Conservation (phyloP, 2,888 invertebrate genomes). For the Syritta pipiens region DNA sequence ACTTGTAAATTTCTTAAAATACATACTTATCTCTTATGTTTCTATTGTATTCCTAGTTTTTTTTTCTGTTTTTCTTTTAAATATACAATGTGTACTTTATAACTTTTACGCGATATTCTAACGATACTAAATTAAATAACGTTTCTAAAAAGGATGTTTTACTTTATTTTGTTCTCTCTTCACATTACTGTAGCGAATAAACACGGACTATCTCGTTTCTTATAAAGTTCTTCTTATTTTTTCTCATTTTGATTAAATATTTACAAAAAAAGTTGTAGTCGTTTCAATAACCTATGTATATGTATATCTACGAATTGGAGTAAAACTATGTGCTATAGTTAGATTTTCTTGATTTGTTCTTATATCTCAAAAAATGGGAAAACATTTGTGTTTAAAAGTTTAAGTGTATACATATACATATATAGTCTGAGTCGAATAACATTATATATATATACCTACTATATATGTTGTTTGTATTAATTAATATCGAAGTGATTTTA, state of each 20-base stretch:
- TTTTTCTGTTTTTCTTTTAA: conserved; percentile 14
- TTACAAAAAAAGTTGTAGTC: conserved; percentile 35
- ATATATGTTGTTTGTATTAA: conserved; percentile 2
- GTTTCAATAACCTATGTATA: neutral
- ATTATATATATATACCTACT: conserved; percentile 43
- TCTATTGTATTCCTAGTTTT: neutral
- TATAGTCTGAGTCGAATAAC: conserved; percentile 52
- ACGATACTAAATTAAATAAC: conserved; percentile 59
- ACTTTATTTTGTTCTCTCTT: conserved; percentile 5
- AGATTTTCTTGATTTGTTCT: conserved; percentile 21
- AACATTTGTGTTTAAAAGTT: conserved; percentile 26
- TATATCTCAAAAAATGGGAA: conserved; percentile 38
- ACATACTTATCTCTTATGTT: conserved; percentile 17
- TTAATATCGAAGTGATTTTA: conserved; percentile 46
- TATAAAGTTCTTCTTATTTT: conserved; percentile 29
- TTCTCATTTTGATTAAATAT: conserved; percentile 45
- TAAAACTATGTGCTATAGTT: conserved; percentile 55
- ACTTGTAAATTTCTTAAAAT: conserved; percentile 26
- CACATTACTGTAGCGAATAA: conserved; percentile 33
- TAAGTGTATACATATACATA: conserved; percentile 25
- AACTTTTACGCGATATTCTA: too few relatives aligned
- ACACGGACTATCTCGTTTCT: conserved; percentile 38
- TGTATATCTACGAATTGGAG: conserved; percentile 12
- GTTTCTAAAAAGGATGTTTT: conserved; percentile 43
- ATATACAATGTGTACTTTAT: conserved; percentile 32